Percentiles rank a stretch among this genome's conserved stretches.
Evolutionary conservation across 1,140 invertebrate species (phyloP).

Genomic region (Hycleus phaleratus): DNA sequence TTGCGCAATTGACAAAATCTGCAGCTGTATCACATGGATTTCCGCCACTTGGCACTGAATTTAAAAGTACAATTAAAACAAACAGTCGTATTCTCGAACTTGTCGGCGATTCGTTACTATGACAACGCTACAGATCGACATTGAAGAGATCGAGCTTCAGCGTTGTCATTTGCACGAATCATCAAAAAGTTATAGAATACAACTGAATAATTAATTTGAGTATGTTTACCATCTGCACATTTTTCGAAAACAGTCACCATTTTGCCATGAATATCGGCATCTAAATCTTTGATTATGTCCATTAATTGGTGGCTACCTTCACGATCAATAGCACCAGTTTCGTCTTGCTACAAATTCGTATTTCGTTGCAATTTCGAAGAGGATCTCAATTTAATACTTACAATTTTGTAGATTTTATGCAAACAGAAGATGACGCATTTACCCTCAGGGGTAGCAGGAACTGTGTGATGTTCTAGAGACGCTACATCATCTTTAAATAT

Average conservation of each 20-base stretch:
- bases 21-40: too few species aligned
- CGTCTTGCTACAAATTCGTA: slow-evolving; percentile 11
- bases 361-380: background rate
- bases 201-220: too few species aligned
- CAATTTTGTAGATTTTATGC: slow-evolving; percentile 13
- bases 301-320: slow-evolving; percentile 7
- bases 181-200: too few species aligned
- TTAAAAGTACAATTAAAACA: too few species aligned
- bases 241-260: slow-evolving; percentile 4
- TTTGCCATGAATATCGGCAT: slow-evolving; percentile 17
- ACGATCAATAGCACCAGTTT: slow-evolving; percentile 12
- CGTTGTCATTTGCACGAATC: too few species aligned
- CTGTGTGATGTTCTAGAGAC: slow-evolving; percentile 4
- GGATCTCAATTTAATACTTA: slow-evolving; percentile 3
- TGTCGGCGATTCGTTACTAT: too few species aligned
- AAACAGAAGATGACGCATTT: slow-evolving; percentile 20
- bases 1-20: too few species aligned
- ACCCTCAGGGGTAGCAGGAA: slow-evolving; percentile 14
- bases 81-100: too few species aligned
- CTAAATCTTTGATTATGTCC: slow-evolving; percentile 14
- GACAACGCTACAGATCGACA: too few species aligned
- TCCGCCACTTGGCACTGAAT: too few species aligned
- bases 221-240: slow-evolving; percentile 4
- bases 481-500: slow-evolving; percentile 17
- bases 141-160: too few species aligned